Percentiles rank a stretch among this genome's conserved stretches.
These are phyloP conservation scores for Euspilapteryx auroguttella DNA, from an alignment of 2,888 invertebrate genomes.

Conservation along the genomic window DNA sequence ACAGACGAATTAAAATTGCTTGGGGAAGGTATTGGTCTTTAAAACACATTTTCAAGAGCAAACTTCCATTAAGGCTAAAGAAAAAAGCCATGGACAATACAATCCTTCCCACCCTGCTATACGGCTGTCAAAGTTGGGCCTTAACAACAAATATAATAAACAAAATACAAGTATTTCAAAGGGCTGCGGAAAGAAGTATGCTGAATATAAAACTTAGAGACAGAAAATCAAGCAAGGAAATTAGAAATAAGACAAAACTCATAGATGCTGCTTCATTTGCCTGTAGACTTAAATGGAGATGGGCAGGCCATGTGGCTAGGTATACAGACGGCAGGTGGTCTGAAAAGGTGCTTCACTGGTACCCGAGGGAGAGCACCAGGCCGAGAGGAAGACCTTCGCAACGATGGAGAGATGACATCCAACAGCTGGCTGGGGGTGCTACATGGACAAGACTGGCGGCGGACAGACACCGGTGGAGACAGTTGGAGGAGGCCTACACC, in stretches of 20 bases:
- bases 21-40: conserved; percentile 6
- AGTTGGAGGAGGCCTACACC: too few species aligned
- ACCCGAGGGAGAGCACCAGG: not conserved
- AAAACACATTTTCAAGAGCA: conserved; percentile 5
- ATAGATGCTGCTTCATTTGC: not conserved
- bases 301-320: too few species aligned
- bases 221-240: not conserved
- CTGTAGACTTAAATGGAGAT: too few species aligned
- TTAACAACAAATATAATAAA: not conserved
- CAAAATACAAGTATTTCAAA: conserved; percentile 3
- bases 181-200: conserved; percentile 1
- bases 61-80: conserved; percentile 2
- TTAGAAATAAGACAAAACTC: not conserved
- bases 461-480: too few species aligned
- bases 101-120: conserved; percentile 1
- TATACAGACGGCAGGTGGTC: not conserved
- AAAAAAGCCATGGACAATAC: conserved; percentile 2
- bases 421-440: too few species aligned
- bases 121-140: conserved; percentile 3
- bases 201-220: conserved; percentile 1
- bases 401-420: too few species aligned
- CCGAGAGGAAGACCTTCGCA: too few species aligned
- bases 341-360: not conserved
- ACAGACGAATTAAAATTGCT: conserved; percentile 4
- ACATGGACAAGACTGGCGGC: too few species aligned